phyloP scores from a whole-genome alignment of 92 coral and sea anemone genomes.

The Palythoa grandis region DNA sequence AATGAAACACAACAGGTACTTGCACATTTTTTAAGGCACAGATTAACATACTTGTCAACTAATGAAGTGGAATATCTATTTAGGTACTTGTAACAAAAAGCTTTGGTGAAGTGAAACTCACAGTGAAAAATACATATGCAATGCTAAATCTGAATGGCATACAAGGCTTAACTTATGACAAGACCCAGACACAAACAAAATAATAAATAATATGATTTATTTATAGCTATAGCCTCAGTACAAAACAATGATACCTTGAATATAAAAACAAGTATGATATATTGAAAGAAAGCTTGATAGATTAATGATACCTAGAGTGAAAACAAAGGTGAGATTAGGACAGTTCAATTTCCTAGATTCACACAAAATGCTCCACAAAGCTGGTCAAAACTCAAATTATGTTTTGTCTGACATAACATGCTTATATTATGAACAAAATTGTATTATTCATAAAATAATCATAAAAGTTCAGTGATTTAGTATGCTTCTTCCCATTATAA shows the following conservation, averaged over 20 bases:
- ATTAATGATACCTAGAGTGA: constrained; percentile 4
- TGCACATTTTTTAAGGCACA: constrained; percentile 14
- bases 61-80: not conserved
- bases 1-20: constrained; percentile 40
- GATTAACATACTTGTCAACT: not conserved
- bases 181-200: constrained; percentile 16
- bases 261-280: constrained; percentile 11
- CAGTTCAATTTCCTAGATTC: constrained; percentile 15
- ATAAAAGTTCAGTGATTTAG: constrained; percentile 10
- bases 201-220: constrained; percentile 20
- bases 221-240: constrained; percentile 19
- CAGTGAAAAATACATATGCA: not conserved
- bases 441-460: not conserved
- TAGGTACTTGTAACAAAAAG: not conserved
- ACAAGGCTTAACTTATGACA: not conserved
- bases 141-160: not conserved
- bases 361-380: not conserved
- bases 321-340: constrained; percentile 7
- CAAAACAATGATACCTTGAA: constrained; percentile 31
- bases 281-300: constrained; percentile 16
- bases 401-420: no score
- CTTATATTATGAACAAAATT: no score
- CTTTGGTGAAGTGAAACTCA: not conserved
- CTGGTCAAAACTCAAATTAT: not conserved
- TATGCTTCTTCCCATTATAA: not conserved